A percentile compares a stretch with the other conserved stretches of the same genome.
Evolutionary conservation across 1,140 invertebrate species (phyloP).

Genomic region (Microplitis mediator): DNA sequence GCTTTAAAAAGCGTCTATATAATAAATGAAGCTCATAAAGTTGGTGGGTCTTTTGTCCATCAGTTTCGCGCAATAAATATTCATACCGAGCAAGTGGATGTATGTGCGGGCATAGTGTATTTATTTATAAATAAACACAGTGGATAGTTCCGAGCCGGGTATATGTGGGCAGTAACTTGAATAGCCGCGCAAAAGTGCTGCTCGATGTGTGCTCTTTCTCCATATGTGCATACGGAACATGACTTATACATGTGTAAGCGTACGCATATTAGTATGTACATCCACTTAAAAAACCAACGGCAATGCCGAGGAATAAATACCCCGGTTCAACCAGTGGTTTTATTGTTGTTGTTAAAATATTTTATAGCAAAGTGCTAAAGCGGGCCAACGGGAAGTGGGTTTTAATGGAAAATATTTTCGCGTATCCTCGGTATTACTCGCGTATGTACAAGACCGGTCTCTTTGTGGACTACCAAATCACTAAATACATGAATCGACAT

Average conservation of each 20-base stretch:
- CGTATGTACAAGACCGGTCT: neutral
- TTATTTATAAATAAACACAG: too few species aligned
- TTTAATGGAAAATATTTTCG: slow-evolving; percentile 5
- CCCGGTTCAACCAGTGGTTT: slow-evolving; percentile 3
- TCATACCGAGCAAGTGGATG: too few species aligned
- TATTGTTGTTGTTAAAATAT: slow-evolving; percentile 6
- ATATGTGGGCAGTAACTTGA: too few species aligned
- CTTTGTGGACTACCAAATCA: slow-evolving; percentile 1
- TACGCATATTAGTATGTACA: neutral
- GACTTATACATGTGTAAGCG: neutral
- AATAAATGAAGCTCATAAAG: too few species aligned
- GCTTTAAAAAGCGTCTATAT: too few species aligned
- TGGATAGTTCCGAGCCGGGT: too few species aligned
- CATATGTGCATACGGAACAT: neutral
- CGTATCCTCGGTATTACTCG: neutral
- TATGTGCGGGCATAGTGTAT: too few species aligned
- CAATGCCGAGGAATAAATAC: neutral
- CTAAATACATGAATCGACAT: slow-evolving; percentile 18
- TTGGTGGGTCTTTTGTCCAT: too few species aligned
- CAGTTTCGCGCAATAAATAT: too few species aligned
- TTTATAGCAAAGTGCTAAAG: neutral
- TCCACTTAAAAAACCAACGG: neutral
- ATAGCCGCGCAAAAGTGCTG: too few species aligned
- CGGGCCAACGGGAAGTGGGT: neutral
- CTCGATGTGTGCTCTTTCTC: too few species aligned